These are phyloP conservation scores for Dicaeum eximium DNA, from an alignment of 2,113 vertebrate species.

Conservation along the genomic window DNA sequence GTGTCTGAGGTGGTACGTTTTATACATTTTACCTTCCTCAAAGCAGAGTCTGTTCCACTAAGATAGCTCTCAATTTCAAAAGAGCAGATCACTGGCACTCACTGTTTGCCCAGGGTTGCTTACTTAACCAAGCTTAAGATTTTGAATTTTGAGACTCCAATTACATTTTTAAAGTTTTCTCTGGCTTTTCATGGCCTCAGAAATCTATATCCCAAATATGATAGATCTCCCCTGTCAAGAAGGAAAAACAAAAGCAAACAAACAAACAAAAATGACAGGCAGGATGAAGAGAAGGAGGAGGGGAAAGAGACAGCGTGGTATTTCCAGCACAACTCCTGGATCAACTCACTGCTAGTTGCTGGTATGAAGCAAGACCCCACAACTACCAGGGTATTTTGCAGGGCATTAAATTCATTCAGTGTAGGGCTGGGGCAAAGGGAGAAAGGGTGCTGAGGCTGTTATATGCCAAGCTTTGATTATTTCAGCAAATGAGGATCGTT, in stretches of 20 bases:
- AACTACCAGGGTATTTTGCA: not conserved
- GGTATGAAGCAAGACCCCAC: not conserved
- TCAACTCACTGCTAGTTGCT: not conserved
- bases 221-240: not conserved
- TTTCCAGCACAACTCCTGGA: not conserved
- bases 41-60: not conserved
- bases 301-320: rapidly evolving
- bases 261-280: not conserved
- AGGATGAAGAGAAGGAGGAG: not conserved
- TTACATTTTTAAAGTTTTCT: not conserved
- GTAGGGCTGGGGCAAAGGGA: not conserved
- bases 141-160: not conserved
- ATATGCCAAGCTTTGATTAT: not conserved
- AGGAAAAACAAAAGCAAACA: not conserved
- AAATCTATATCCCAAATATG: not conserved
- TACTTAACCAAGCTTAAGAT: not conserved
- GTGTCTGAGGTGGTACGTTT: not conserved
- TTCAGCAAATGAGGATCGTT: not conserved
- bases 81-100: not conserved
- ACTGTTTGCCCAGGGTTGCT: not conserved
- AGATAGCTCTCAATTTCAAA: not conserved
- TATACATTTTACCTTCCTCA: not conserved
- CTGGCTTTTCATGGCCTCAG: not conserved
- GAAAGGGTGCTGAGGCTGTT: not conserved
- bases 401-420: not conserved